Evolutionary conservation across 2,113 vertebrate species (phyloP).

Genomic region (Tetraodon nigroviridis): DNA sequence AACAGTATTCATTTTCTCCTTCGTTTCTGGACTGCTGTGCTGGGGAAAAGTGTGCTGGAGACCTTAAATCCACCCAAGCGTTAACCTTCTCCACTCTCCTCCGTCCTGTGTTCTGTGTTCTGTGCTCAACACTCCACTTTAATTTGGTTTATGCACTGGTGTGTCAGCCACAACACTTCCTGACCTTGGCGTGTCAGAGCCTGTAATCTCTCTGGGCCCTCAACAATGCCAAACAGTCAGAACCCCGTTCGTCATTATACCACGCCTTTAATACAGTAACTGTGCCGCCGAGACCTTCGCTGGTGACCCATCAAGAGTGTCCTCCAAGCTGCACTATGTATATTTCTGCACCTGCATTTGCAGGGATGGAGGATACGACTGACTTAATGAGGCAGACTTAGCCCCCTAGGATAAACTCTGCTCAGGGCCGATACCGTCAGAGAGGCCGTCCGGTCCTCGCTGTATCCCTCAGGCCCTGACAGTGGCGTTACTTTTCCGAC

Average conservation of each 20-base stretch:
- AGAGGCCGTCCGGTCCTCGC: conserved; percentile 40
- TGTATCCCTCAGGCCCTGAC: conserved; percentile 45
- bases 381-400: conserved; percentile 60
- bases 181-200: conserved; percentile 31
- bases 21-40: too few relatives aligned
- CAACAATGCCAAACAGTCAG: conserved; percentile 43
- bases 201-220: conserved; percentile 32
- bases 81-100: conserved; percentile 16
- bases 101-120: conserved; percentile 4
- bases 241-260: conserved; percentile 43
- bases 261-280: conserved; percentile 36
- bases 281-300: conserved; percentile 25
- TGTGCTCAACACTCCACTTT: conserved; percentile 16
- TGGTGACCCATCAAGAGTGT: conserved; percentile 16
- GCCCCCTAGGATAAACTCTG: conserved; percentile 36
- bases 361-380: conserved; percentile 9
- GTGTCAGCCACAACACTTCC: conserved; percentile 29
- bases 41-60: too few relatives aligned
- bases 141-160: conserved; percentile 28
- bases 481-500: conserved; percentile 27
- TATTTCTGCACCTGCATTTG: conserved; percentile 38
- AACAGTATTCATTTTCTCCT: too few relatives aligned
- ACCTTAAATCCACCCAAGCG: conserved; percentile 15
- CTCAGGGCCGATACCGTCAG: conserved; percentile 30
- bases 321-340: conserved; percentile 15